Conservation (phyloP, 2,113 vertebrate species). For the Sinocyclocheilus grahami region DNA sequence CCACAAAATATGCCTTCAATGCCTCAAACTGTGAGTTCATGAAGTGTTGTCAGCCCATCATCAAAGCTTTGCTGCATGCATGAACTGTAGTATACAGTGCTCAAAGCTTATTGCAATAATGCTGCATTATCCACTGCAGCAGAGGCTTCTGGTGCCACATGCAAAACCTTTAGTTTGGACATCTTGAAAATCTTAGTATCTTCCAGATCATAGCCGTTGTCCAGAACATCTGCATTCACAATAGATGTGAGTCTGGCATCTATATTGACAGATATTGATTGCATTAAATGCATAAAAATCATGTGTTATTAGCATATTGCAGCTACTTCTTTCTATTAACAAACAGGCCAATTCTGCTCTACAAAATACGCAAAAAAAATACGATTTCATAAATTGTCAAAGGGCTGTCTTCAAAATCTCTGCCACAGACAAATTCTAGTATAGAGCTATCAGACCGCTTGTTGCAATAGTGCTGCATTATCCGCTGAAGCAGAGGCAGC, state of each 20-base stretch:
- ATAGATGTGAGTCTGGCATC: slow-evolving; percentile 29
- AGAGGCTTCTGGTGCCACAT: no score
- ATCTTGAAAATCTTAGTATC: not conserved
- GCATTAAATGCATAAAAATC: slow-evolving; percentile 18
- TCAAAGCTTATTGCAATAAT: no score
- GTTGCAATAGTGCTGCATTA: not conserved
- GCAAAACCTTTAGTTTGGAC: not conserved
- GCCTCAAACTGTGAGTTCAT: slow-evolving; percentile 39
- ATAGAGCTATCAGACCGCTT: no score
- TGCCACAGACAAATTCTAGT: no score
- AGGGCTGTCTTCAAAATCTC: not conserved
- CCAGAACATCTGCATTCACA: not conserved
- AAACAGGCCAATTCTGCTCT: not conserved
- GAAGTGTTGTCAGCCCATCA: not conserved
- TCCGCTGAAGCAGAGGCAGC: not conserved
- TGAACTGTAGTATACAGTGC: not conserved
- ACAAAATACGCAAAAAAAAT: not conserved
- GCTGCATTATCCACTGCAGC: no score
- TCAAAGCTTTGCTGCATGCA: not conserved
- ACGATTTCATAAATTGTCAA: slow-evolving; percentile 18
- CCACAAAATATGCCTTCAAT: slow-evolving; percentile 34
- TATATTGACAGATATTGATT: slow-evolving; percentile 42
- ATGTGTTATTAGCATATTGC: not conserved
- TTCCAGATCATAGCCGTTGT: not conserved
- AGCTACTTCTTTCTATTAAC: slow-evolving; percentile 5